Conservation (phyloP, 2,888 invertebrate genomes). For the Abscondita cerata region DNA sequence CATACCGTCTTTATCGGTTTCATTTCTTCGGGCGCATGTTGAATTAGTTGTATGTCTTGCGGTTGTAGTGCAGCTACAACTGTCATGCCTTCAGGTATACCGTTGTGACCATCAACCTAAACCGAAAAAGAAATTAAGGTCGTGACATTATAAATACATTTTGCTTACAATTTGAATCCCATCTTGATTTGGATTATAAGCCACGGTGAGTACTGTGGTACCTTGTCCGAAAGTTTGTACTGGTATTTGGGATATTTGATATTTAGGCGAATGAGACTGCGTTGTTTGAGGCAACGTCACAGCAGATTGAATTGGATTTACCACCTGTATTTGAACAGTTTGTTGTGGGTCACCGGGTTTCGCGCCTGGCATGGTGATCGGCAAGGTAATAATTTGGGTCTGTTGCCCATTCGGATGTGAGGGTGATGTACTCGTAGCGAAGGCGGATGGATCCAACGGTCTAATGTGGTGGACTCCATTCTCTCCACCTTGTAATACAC, state of each 20-base stretch:
- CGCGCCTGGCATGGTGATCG: conserved; percentile 76
- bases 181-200: conserved; percentile 69
- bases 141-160: too few relatives aligned
- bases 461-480: conserved; percentile 79
- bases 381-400: conserved; percentile 75
- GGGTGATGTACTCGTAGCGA: conserved; percentile 54
- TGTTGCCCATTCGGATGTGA: conserved; percentile 54
- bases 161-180: conserved; percentile 66
- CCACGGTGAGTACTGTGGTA: conserved; percentile 77
- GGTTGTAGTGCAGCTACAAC: conserved; percentile 72
- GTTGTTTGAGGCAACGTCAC: conserved; percentile 51
- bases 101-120: conserved; percentile 58
- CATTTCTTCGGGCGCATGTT: conserved; percentile 38
- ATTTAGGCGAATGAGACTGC: conserved; percentile 70
- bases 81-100: conserved; percentile 69
- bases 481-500: conserved; percentile 72
- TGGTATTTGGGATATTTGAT: conserved; percentile 76
- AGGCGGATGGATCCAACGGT: conserved; percentile 64
- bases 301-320: conserved; percentile 51
- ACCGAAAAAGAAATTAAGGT: too few relatives aligned
- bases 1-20: conserved; percentile 44
- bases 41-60: conserved; percentile 72
- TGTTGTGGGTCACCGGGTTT: conserved; percentile 79
- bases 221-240: conserved; percentile 76
- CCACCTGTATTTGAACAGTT: conserved; percentile 77